These are phyloP conservation scores for Pseudomyrmex cubaensis DNA, from an alignment of 1,140 invertebrate species.

Conservation along the genomic window DNA sequence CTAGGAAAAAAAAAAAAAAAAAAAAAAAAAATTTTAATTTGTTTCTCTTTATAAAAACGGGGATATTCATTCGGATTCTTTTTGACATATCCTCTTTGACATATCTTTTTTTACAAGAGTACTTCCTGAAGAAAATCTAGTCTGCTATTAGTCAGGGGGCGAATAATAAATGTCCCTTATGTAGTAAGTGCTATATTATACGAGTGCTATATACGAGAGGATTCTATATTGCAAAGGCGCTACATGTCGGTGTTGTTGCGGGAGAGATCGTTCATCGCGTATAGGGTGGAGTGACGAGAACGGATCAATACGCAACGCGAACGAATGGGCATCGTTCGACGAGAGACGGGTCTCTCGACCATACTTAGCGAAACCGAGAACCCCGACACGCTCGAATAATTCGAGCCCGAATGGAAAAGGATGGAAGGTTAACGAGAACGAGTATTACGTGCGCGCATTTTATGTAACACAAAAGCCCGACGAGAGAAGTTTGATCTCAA, in stretches of 20 bases:
- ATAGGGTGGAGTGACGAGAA: constrained; percentile 59
- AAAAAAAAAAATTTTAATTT: neutral
- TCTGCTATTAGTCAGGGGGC: no score
- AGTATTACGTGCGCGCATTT: neutral
- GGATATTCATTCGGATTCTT: no score
- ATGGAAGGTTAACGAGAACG: neutral
- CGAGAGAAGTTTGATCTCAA: no score
- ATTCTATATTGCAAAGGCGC: neutral
- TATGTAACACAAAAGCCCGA: neutral
- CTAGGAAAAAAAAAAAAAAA: neutral
- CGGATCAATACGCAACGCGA: constrained; percentile 70
- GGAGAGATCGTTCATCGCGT: constrained; percentile 63
- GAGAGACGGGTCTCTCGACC: constrained; percentile 23
- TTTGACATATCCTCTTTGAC: no score
- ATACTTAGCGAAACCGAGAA: constrained; percentile 33
- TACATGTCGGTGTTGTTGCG: constrained; percentile 29
- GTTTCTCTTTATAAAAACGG: no score
- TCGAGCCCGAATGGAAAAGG: constrained; percentile 3
- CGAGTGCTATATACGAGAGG: no score
- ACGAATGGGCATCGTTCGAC: constrained; percentile 61
- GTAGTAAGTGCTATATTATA: neutral
- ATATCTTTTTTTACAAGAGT: neutral
- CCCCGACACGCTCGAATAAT: constrained; percentile 7
- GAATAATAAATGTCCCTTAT: constrained; percentile 33
- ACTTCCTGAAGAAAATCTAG: neutral